Conservation (phyloP, 2,797 vertebrate species). For the Hephaestus fuliginosus region DNA sequence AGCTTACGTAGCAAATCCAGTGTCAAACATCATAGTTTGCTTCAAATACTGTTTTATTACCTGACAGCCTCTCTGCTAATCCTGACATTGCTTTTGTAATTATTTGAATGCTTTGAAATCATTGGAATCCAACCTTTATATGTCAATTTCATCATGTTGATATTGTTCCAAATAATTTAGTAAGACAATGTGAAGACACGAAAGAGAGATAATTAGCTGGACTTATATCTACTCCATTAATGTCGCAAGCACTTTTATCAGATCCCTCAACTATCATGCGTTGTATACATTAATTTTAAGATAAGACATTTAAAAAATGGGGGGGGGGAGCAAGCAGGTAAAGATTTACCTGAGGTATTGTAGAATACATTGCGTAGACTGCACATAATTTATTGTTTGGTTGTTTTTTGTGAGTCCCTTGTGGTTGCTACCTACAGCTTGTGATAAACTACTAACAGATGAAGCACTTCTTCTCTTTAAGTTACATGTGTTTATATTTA, state of each 20-base stretch:
- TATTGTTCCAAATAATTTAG: neutral
- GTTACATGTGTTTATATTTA: constrained; percentile 26
- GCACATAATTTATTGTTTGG: constrained; percentile 43
- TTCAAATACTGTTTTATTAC: neutral
- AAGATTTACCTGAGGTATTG: neutral
- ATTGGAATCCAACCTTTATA: neutral
- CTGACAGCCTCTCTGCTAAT: neutral
- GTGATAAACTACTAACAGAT: constrained; percentile 2
- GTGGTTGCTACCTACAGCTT: neutral
- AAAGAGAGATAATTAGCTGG: constrained; percentile 3
- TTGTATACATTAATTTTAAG: neutral
- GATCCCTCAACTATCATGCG: neutral
- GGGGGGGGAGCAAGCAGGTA: too few species aligned
- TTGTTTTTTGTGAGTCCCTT: constrained; percentile 6
- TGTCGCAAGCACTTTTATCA: neutral
- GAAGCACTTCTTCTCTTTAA: neutral
- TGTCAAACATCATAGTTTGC: neutral
- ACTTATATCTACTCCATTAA: neutral
- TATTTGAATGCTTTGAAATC: neutral
- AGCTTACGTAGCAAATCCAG: neutral
- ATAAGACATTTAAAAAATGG: neutral
- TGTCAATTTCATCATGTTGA: neutral
- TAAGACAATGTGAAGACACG: constrained; percentile 5
- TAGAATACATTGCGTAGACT: neutral
- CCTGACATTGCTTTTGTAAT: neutral